Evolutionary conservation across 2,888 invertebrate genomes (phyloP), one percentile per base, ranked within the genome.

Genomic region (Psylliodes chrysocephalus): DNA sequence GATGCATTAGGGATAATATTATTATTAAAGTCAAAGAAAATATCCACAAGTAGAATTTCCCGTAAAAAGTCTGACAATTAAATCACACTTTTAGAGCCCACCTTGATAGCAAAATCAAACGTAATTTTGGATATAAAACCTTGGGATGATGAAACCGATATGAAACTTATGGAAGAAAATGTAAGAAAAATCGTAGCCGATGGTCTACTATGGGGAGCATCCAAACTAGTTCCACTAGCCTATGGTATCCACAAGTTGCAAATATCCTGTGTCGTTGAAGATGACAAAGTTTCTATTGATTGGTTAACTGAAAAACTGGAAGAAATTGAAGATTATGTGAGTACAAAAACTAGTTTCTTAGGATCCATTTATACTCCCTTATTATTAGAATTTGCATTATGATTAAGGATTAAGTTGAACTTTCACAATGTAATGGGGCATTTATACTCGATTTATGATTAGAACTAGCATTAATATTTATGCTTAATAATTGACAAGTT

Each of bases 121-220:
- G 91, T 98, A 52, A 91, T 98, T 71, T 85, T 98, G 71, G 97
- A 98, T 84, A 91, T 97, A 0, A 98, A 98, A 81, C 96, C 96
- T 14, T 90, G 90, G 90, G 93, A 93, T 81, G 95, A 96, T 84
- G 95, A 96, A 82, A 97, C 97, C 33, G 93, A 98, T 76, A 93
- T 98, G 91, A 88, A 86, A 72, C 87, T 84, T 62, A 87, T 98
- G 88, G 97, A 98, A 84, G 82, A 84, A 22, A 84, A 85, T 72
- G 95, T 97, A 0, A 87, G 96, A 71, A 85, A 87, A 71, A 91
- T 98, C 70, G 79, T 80, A 65, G 87, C 87, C 69, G 96, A 97
- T 77, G 98, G 98, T 18, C 88, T 98, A 28, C 81, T 96, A 2
- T 98, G 98, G 98, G 98, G 98, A 72, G 92, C 94, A 59, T 91